Evolutionary conservation across 1,140 invertebrate genomes (phyloP), one percentile per base, ranked within the genome.

Genomic region (Drosophila prosaltans): DNA sequence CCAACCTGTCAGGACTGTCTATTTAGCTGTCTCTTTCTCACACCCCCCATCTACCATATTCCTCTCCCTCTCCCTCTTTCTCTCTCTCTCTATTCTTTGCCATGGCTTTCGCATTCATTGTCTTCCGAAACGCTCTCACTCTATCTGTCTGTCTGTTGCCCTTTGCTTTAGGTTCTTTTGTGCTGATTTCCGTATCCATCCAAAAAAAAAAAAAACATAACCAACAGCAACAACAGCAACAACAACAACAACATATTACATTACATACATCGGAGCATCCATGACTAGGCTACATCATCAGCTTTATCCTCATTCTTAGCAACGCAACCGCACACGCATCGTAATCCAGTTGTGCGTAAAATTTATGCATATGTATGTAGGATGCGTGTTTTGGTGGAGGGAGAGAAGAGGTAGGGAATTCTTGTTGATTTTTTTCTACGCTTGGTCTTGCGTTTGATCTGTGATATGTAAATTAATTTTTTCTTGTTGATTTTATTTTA

Each of bases 261-360:
- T 65, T 64, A 68, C 68, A 65, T 65, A 41, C 58, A 66, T 65
- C 39, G 51, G 55, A 74, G 41, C 78, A 40, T 51, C 76, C 65
- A 51, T 51, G 45, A 26, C 45, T 51, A 51, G 45, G 45, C 45
- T 51, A 51, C 21, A 51, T 65, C 65, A 74, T 70, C 75, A 67
- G 51, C 67, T 51, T 61, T 45, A 65, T 40, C 41, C 28, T 26
- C 9, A 55, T 61, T 40, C 64, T 63, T 62, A 60, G 30, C 61
- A 57, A 7, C 59, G 3, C 59, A 26, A 5, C n/a, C 54, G 3
- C 36, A 72, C 64, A 59, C 55, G 57, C 70, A 78, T 66, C 68
- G 78, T 68, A 66, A 80, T 80, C 80, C 83, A 89, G 77, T 89
- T 88, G 84, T 80, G 83, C 80, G 83, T 88, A 65, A 88, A 88